Evolutionary conservation across 1,140 invertebrate species (phyloP), one percentile per base, ranked within the genome.

Genomic region (Theocolax elegans): DNA sequence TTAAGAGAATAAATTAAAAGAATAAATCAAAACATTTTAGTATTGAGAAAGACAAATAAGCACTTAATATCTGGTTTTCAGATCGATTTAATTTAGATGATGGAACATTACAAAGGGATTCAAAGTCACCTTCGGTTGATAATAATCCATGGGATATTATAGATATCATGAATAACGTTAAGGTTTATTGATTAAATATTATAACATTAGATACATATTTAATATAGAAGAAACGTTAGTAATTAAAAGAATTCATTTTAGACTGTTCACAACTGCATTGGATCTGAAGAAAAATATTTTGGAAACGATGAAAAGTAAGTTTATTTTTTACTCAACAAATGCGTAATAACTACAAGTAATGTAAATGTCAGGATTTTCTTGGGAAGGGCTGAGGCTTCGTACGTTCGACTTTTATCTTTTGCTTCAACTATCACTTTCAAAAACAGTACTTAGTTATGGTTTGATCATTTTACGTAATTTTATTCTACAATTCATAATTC

Each of bases 151-250:
- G 89, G 89, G 88, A 90, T 79, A 88, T 90, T 67, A 88, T 90
- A 82, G 89, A 90, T 73, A 88, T 91, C 42, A 89, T 90, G 87
- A 90, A 89, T 81, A 90, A 90, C 65, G 88, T 89, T 19, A 89
- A 89, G 79, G 87, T 88, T 76, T 75, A 49, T 73, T 46, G 60
- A 35, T 35, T 17, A 54, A n/a, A n/a, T 53, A 53, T 63, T 44
- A 17, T 38, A 23, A 27, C n/a, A 40, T 38, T 38, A 19, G 31
- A 56, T 35, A 53, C n/a, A n/a, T n/a, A n/a, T n/a, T 27, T 31
- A 0, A 7, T 9, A 51, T 19, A 19, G 9, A 25, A 25, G 12
- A 19, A 59, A 51, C 6, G 13, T 38, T 38, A 38, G 35, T 8
- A 38, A 38, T 38, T 38, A 8, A 13, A 38, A 38, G 13, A 59